Conservation (phyloP, 2,113 vertebrate genomes). For the Perca schrenkii region DNA sequence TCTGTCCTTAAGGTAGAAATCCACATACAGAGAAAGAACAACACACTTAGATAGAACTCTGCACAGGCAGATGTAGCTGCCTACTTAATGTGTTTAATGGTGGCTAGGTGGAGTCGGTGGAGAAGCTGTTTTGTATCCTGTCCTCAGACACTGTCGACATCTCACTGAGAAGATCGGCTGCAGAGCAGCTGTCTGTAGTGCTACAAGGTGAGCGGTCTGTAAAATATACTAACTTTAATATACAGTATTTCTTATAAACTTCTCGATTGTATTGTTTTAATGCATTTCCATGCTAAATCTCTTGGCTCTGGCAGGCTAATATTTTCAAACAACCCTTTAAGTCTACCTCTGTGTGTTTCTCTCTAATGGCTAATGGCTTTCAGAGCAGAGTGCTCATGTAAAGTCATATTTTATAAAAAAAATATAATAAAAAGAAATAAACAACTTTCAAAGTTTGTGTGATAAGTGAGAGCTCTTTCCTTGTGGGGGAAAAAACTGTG, state of each 20-base stretch:
- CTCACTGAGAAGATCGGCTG: constrained; percentile 90
- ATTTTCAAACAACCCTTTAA: neutral
- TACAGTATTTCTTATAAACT: neutral
- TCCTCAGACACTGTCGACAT: constrained; percentile 90
- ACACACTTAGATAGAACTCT: neutral
- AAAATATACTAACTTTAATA: neutral
- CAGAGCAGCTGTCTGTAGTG: constrained; percentile 92
- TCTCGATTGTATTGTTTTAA: neutral
- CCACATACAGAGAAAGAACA: neutral
- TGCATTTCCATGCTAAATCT: neutral
- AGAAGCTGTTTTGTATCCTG: constrained; percentile 91
- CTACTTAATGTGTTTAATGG: constrained; percentile 16
- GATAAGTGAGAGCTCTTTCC: neutral
- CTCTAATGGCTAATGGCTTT: neutral
- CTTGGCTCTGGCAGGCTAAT: neutral
- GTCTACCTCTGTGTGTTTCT: neutral
- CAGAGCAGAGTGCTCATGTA: neutral
- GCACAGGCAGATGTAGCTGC: neutral
- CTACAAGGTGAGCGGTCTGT: constrained; percentile 88
- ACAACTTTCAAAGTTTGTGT: constrained; percentile 22
- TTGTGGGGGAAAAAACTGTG: constrained; percentile 27
- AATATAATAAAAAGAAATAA: constrained; percentile 22
- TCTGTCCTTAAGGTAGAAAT: constrained; percentile 91
- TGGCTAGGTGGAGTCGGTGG: constrained; percentile 90
- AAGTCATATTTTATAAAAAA: constrained; percentile 9